Percentiles rank a stretch among this genome's conserved stretches.
Conservation (phyloP, 2,888 invertebrate genomes). For the Scotopteryx bipunctaria region DNA sequence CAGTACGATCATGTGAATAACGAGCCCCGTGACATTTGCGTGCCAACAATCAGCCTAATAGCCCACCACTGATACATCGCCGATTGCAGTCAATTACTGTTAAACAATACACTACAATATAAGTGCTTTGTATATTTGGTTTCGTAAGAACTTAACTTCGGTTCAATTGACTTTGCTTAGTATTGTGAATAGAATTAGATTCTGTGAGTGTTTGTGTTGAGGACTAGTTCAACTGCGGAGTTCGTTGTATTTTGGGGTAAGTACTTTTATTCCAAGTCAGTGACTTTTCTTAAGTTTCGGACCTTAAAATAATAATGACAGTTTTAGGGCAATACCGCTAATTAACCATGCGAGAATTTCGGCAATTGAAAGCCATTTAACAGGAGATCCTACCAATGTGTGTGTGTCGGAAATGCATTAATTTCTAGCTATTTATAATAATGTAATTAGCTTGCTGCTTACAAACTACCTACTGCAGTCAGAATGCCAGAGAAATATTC, state of each 20-base stretch:
- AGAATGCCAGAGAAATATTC: no score
- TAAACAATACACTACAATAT: constrained; percentile 16
- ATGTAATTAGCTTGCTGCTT: no score
- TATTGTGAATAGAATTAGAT: constrained; percentile 5
- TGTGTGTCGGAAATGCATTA: no score
- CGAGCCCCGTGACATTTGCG: constrained; percentile 62
- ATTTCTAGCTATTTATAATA: no score
- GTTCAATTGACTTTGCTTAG: constrained; percentile 1
- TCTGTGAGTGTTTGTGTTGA: constrained; percentile 13
- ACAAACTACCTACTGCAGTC: no score
- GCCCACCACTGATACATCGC: constrained; percentile 39
- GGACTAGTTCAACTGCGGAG: constrained; percentile 4
- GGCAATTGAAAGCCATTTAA: no score
- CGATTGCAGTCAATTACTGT: constrained; percentile 53
- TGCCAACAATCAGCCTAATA: constrained; percentile 51
- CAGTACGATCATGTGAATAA: constrained; percentile 44
- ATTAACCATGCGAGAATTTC: no score
- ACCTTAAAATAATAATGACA: no score
- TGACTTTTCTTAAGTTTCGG: no score
- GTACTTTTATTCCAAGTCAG: no score
- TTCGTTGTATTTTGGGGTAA: constrained; percentile 16
- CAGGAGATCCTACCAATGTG: no score
- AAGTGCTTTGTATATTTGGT: constrained; percentile 15
- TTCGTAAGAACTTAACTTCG: neutral
- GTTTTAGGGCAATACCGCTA: no score